Evolutionary conservation across 2,113 vertebrate species (phyloP).

Genomic region (Nannospalax galili): DNA sequence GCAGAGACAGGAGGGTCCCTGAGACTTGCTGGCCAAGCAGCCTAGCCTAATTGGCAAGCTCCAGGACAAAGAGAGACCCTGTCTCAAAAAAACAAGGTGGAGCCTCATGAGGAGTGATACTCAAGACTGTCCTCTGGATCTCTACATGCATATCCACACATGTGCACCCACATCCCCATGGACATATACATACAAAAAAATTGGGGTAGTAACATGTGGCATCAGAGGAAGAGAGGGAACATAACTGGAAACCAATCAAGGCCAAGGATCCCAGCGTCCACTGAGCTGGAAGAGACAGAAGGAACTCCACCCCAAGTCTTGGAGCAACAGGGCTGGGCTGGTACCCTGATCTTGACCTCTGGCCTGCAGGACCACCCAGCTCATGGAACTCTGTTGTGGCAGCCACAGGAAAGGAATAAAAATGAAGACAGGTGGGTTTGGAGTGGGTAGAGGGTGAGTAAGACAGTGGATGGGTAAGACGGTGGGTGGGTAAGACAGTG

Average conservation of each 20-base stretch:
- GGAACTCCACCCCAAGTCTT: fast-evolving
- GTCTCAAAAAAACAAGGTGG: background rate
- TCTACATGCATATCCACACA: background rate
- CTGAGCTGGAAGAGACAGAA: background rate
- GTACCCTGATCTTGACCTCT: background rate
- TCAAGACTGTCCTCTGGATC: background rate
- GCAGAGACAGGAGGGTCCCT: no score
- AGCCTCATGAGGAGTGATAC: background rate
- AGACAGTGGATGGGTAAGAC: background rate
- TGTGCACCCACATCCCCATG: background rate
- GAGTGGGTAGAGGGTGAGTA: background rate
- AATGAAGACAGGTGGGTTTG: fast-evolving
- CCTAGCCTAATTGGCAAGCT: background rate
- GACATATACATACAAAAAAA: background rate
- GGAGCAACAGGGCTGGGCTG: fast-evolving
- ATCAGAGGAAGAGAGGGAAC: fast-evolving
- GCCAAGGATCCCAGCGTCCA: fast-evolving
- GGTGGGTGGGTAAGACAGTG: no score
- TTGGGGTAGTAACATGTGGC: no score
- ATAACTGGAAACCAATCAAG: fast-evolving
- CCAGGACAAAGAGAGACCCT: background rate
- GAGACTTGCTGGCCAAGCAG: background rate
- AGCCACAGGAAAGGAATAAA: fast-evolving
- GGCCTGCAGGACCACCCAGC: fast-evolving
- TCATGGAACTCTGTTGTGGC: background rate